phyloP scores from a whole-genome alignment of 2,888 invertebrate species.

The Thysanoteuthis rhombus region DNA sequence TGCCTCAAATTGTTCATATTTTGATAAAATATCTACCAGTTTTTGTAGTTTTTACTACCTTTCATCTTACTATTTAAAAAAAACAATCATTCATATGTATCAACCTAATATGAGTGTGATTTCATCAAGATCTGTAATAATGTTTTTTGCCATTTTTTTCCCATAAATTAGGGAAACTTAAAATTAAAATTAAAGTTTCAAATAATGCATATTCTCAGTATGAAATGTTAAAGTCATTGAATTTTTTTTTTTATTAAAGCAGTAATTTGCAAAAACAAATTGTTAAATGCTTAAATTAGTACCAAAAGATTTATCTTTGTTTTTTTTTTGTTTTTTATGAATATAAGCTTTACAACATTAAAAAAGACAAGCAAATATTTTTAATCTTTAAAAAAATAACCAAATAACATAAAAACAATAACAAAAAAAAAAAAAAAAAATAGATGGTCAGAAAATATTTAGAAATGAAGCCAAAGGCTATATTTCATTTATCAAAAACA shows the following conservation, averaged over 20 bases:
- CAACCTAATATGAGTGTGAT: too few species aligned
- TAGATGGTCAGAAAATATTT: neutral
- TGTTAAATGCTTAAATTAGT: neutral
- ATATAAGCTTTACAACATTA: neutral
- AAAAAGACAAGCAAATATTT: neutral
- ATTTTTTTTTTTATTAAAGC: neutral
- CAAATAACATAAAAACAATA: too few species aligned
- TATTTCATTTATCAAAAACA: neutral
- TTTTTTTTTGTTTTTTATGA: neutral
- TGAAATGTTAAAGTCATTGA: neutral
- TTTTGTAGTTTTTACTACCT: too few species aligned
- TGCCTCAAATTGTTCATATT: too few species aligned
- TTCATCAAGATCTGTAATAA: neutral
- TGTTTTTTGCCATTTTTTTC: neutral
- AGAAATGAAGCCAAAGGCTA: neutral
- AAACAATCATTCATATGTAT: too few species aligned
- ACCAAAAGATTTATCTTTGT: neutral
- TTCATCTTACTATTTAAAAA: too few species aligned
- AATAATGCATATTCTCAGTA: neutral
- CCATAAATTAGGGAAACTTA: neutral
- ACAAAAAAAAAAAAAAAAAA: neutral
- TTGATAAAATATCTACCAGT: too few species aligned
- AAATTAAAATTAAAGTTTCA: neutral
- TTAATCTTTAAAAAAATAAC: neutral
- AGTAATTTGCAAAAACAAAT: neutral